Percentiles rank a stretch among this genome's conserved stretches.
Evolutionary conservation across 1,140 invertebrate genomes (phyloP).

Genomic region (Drosophila asahinai): DNA sequence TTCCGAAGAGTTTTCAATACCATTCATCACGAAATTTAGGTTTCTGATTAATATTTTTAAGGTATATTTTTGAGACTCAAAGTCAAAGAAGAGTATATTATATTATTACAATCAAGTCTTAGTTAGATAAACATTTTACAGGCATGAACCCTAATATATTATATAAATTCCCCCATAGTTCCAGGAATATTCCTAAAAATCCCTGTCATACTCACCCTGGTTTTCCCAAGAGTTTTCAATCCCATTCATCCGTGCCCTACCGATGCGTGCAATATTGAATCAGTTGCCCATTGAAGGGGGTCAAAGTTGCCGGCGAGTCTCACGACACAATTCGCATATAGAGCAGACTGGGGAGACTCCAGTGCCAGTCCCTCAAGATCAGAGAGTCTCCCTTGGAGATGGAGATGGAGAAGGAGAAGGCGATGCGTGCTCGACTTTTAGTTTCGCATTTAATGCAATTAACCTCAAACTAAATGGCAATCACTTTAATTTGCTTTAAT

Average conservation of each 20-base stretch:
- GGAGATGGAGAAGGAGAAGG: constrained; percentile 14
- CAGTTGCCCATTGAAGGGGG: constrained; percentile 59
- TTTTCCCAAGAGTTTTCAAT: neutral
- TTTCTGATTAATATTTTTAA: too few relatives aligned
- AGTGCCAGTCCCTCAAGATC: constrained; percentile 20
- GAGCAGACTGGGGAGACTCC: constrained; percentile 25
- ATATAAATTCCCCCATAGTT: too few relatives aligned
- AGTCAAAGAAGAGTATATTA: too few relatives aligned
- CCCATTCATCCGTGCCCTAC: neutral
- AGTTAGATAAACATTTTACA: too few relatives aligned
- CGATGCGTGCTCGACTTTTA: constrained; percentile 60
- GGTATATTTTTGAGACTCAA: too few relatives aligned
- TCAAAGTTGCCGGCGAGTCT: constrained; percentile 66
- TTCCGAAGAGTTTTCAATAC: too few relatives aligned
- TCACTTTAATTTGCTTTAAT: constrained; percentile 84
- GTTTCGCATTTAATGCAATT: constrained; percentile 83
- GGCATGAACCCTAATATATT: too few relatives aligned
- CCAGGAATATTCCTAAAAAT: neutral
- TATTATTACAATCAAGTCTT: too few relatives aligned
- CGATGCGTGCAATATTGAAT: constrained; percentile 53
- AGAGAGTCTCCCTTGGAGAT: constrained; percentile 12
- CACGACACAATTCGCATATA: constrained; percentile 70
- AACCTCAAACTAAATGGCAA: constrained; percentile 84
- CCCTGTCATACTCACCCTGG: too few relatives aligned
- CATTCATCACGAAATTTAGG: too few relatives aligned